phyloP scores from a whole-genome alignment of 2,797 vertebrate species.

The Synaphobranchus kaupii region DNA sequence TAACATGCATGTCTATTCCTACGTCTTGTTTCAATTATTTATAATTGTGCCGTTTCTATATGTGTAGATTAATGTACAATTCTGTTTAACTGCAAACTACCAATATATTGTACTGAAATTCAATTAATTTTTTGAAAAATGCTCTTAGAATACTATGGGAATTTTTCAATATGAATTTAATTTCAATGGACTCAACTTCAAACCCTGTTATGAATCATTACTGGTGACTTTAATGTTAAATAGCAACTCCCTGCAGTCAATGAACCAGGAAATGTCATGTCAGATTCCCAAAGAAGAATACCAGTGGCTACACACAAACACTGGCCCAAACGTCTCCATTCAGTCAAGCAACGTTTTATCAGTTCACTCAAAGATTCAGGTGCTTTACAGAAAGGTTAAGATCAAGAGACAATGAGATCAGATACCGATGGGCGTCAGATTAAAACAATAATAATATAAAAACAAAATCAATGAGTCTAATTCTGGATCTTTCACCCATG shows the following conservation, averaged over 20 bases:
- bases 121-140: background rate
- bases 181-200: background rate
- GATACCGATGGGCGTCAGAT: background rate
- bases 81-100: background rate
- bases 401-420: constrained; percentile 29
- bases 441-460: background rate
- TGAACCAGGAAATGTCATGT: too few species aligned
- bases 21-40: background rate
- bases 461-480: background rate
- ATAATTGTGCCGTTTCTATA: background rate
- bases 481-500: constrained; percentile 35
- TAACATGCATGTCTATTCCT: background rate
- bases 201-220: background rate
- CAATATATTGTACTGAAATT: background rate
- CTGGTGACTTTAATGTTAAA: background rate
- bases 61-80: background rate
- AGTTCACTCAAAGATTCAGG: background rate
- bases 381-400: constrained; percentile 43
- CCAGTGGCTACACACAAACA: constrained; percentile 2
- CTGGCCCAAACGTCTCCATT: background rate
- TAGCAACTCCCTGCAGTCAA: background rate
- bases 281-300: background rate
- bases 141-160: background rate
- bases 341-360: background rate
- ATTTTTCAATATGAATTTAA: background rate